Evolutionary conservation across 2,113 vertebrate species (phyloP), one percentile per base, ranked within the genome.

Genomic region (Dicentrarchus labrax): DNA sequence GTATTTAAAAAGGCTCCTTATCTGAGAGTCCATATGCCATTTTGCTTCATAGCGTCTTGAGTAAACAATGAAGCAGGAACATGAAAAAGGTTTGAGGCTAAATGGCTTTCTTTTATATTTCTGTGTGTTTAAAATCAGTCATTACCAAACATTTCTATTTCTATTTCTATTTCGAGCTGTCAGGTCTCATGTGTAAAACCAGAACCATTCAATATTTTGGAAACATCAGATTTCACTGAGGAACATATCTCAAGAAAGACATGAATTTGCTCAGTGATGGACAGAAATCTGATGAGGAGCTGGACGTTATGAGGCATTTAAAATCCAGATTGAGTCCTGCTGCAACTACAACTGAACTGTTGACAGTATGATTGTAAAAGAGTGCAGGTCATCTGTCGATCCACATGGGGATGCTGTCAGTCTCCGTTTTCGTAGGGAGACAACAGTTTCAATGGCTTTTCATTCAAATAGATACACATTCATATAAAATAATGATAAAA

Each of bases 351-450:
- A 10, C 21, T 59, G 51, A 61, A 65, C 62, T 45, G 21, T 8
- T 24, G 62, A 64, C 24, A 11, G n/a, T 16, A 13, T 30, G 1
- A 47, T 13, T 61, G 62, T 53, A 2, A 4, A 93, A 94, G 67
- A 96, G 94, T 41, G 86, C 86, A 93, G 95, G 95, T 89, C 60
- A 66, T 54, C 60, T 53, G 16, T 68, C 16, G 24, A 72, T 51
- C 85, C 43, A 84, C 64, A 82, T 9, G 82, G 76, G 85, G 85
- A 30, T 61, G 85, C 61, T 76, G 12, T 61, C 24, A 56, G 19
- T 59, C 39, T 71, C 59, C n/a, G 12, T 68, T 76, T n/a, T 0
- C 19, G 38, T 8, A 22, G 2, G 43, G 9, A 51, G 10, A 19
- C 22, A 67, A 51, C n/a, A 11, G 2, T 53, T 51, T 10, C 4